A percentile compares a stretch with the other conserved stretches of the same genome.
Conservation (phyloP, 2,888 invertebrate species). For the Hirtodrosophila alboralis region DNA sequence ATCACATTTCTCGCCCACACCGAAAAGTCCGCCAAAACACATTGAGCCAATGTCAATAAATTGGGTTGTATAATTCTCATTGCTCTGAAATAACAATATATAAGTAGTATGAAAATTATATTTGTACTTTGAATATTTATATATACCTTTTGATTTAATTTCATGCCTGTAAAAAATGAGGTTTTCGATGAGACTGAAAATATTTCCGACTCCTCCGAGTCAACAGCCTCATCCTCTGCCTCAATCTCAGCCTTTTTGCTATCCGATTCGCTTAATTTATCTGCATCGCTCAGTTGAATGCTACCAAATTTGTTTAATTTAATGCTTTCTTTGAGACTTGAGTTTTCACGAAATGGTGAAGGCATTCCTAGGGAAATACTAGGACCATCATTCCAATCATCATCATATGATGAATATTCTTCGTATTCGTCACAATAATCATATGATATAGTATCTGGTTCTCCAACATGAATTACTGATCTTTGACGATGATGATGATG, state of each 20-base stretch:
- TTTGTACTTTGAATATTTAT: too few species aligned
- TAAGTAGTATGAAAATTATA: background rate
- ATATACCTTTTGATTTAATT: too few species aligned
- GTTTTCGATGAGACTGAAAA: slow-evolving; percentile 5
- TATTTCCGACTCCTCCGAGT: slow-evolving; percentile 22
- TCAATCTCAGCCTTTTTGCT: background rate
- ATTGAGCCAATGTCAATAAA: slow-evolving; percentile 82
- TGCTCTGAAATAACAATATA: background rate
- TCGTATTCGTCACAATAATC: slow-evolving; percentile 25
- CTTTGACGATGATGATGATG: background rate
- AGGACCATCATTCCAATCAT: too few species aligned
- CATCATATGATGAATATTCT: slow-evolving; percentile 1
- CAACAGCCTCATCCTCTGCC: background rate
- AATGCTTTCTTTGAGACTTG: too few species aligned
- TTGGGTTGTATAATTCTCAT: slow-evolving; percentile 57
- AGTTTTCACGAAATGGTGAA: too few species aligned
- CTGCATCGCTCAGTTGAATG: background rate
- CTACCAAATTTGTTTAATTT: too few species aligned
- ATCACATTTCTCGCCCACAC: slow-evolving; percentile 88
- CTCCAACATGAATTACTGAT: too few species aligned
- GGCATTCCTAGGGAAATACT: too few species aligned
- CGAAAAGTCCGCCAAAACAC: slow-evolving; percentile 85
- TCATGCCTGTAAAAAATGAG: too few species aligned
- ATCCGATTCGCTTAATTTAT: background rate
- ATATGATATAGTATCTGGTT: too few species aligned